phyloP scores from a whole-genome alignment of 2,888 invertebrate species.

The Palloptera scutellata region DNA sequence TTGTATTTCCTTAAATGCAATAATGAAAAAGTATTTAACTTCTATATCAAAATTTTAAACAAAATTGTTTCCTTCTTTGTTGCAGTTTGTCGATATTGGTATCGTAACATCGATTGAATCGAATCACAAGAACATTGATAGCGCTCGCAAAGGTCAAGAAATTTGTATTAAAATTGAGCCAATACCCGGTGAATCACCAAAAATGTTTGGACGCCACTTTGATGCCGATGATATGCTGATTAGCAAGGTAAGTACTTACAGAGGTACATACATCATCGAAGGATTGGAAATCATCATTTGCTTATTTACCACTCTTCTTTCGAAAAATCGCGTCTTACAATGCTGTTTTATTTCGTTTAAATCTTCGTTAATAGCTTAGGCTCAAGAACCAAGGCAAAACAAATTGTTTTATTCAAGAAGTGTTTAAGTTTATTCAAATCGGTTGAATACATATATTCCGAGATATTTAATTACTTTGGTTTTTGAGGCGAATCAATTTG shows the following conservation, averaged over 20 bases:
- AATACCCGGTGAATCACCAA: slow-evolving; percentile 96
- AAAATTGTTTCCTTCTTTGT: slow-evolving; percentile 45
- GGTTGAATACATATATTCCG: too few species aligned
- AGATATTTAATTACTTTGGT: too few species aligned
- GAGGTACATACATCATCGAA: too few species aligned
- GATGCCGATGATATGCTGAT: slow-evolving; percentile 94
- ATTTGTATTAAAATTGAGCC: slow-evolving; percentile 98
- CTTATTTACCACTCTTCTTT: neutral
- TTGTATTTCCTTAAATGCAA: too few species aligned
- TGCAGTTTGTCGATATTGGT: slow-evolving; percentile 92
- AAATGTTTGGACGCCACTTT: slow-evolving; percentile 98
- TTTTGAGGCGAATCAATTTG: too few species aligned
- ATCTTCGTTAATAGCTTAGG: too few species aligned
- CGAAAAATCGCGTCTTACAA: too few species aligned
- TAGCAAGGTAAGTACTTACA: slow-evolving; percentile 81
- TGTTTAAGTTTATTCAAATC: too few species aligned
- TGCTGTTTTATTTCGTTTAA: too few species aligned
- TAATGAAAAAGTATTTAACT: neutral
- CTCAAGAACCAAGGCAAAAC: too few species aligned
- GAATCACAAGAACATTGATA: slow-evolving; percentile 94
- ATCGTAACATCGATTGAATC: slow-evolving; percentile 93
- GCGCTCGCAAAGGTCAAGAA: slow-evolving; percentile 94
- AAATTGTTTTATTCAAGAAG: too few species aligned
- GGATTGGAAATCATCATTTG: too few species aligned
- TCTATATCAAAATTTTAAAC: neutral